Evolutionary conservation across 2,113 vertebrate genomes (phyloP).

Genomic region (Onychostruthus taczanowskii): DNA sequence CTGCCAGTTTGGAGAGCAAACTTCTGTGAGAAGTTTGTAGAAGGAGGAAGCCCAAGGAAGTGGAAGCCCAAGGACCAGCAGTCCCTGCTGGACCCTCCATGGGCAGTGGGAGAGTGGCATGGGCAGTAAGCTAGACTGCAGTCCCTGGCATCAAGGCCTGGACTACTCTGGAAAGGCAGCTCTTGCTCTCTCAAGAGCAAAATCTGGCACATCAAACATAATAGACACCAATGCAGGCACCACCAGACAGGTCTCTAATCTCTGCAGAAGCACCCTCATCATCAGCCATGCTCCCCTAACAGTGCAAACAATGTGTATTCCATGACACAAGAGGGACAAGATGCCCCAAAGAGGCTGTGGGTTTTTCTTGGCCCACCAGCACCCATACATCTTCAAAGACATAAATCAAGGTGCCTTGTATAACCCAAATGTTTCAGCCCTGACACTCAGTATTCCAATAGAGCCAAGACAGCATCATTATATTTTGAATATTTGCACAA

Average conservation of each 20-base stretch:
- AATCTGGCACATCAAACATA: rapidly evolving
- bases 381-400: neutral
- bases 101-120: neutral
- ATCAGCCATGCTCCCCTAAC: neutral
- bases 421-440: neutral
- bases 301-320: neutral
- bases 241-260: neutral
- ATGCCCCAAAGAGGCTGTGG: neutral
- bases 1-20: neutral
- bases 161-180: neutral
- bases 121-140: neutral
- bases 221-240: rapidly evolving
- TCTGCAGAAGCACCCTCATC: neutral
- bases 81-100: neutral
- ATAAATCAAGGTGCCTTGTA: neutral
- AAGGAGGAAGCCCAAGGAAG: neutral
- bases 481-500: neutral
- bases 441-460: neutral
- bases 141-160: neutral
- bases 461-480: neutral
- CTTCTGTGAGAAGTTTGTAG: neutral
- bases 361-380: neutral
- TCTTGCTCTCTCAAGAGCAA: neutral
- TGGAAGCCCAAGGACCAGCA: neutral
- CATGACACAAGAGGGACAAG: neutral